Conservation (phyloP, 2,888 invertebrate species). For the Camponotus fellah region DNA sequence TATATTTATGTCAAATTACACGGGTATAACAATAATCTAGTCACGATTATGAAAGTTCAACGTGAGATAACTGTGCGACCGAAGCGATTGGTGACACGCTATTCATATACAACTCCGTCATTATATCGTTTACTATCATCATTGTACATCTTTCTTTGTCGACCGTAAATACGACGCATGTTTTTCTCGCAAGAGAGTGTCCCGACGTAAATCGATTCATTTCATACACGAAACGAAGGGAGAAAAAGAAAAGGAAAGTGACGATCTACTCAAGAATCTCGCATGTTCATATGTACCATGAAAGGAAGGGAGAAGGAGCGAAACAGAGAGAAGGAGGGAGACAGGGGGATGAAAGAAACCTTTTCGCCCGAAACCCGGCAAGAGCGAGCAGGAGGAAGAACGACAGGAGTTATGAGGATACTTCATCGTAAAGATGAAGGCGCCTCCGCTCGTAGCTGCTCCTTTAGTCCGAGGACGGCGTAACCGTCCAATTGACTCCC, state of each 20-base stretch:
- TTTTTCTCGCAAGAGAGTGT: slow-evolving; percentile 15
- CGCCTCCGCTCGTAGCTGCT: slow-evolving; percentile 74
- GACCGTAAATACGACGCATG: slow-evolving; percentile 14
- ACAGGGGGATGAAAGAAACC: neutral
- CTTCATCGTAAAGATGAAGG: slow-evolving; percentile 79
- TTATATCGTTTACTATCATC: slow-evolving; percentile 5
- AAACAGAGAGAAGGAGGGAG: neutral
- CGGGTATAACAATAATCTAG: slow-evolving; percentile 15
- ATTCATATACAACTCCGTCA: slow-evolving; percentile 2
- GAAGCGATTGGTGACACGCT: slow-evolving; percentile 6
- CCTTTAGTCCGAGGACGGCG: slow-evolving; percentile 71
- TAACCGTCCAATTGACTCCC: slow-evolving; percentile 78
- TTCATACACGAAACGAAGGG: slow-evolving; percentile 23
- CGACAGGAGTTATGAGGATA: slow-evolving; percentile 77
- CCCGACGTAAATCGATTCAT: slow-evolving; percentile 6
- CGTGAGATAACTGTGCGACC: neutral
- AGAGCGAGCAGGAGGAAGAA: slow-evolving; percentile 61
- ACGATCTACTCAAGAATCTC: neutral
- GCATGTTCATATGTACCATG: slow-evolving; percentile 21
- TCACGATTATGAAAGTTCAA: slow-evolving; percentile 26
- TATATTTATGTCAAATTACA: slow-evolving; percentile 21
- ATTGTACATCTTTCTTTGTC: slow-evolving; percentile 15
- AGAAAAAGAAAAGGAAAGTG: slow-evolving; percentile 20
- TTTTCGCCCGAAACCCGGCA: slow-evolving; percentile 37
- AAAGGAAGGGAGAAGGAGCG: slow-evolving; percentile 41